phyloP scores from a whole-genome alignment of 2,797 vertebrate genomes.

The Craterocephalus amniculus region DNA sequence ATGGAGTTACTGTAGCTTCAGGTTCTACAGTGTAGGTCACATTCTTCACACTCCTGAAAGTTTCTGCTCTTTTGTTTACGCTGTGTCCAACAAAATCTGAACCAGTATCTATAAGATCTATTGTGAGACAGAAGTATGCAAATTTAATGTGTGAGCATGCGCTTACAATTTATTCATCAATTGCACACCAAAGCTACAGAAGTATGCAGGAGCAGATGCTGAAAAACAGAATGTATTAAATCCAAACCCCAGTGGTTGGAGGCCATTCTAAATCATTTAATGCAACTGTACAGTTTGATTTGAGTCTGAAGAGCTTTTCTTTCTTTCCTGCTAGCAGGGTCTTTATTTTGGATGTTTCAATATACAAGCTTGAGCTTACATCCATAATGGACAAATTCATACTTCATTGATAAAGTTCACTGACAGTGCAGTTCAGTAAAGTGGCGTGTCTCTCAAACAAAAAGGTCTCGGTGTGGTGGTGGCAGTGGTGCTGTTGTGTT shows the following conservation, averaged over 20 bases:
- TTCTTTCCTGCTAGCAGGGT: neutral
- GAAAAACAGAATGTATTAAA: neutral
- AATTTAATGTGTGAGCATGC: neutral
- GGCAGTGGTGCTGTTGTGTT: too few relatives aligned
- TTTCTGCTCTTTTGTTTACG: neutral
- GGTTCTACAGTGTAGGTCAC: slow-evolving; percentile 21
- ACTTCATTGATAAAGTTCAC: too few relatives aligned
- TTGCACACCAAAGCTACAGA: neutral
- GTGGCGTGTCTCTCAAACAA: too few relatives aligned
- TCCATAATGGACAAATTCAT: neutral
- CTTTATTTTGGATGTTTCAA: neutral
- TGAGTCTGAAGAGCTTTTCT: neutral
- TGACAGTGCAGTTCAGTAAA: too few relatives aligned
- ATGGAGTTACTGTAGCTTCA: slow-evolving; percentile 24
- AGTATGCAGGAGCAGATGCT: neutral
- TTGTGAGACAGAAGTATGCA: neutral
- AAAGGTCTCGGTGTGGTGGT: too few relatives aligned
- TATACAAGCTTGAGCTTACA: neutral
- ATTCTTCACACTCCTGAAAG: neutral
- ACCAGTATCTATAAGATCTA: neutral
- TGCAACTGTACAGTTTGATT: neutral
- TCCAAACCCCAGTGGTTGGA: neutral
- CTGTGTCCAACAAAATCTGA: neutral
- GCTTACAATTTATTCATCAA: neutral
- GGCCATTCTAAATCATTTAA: neutral